Percentiles rank a stretch among this genome's conserved stretches.
Evolutionary conservation across 2,888 invertebrate species (phyloP).

Genomic region (Pedicia rivosa): DNA sequence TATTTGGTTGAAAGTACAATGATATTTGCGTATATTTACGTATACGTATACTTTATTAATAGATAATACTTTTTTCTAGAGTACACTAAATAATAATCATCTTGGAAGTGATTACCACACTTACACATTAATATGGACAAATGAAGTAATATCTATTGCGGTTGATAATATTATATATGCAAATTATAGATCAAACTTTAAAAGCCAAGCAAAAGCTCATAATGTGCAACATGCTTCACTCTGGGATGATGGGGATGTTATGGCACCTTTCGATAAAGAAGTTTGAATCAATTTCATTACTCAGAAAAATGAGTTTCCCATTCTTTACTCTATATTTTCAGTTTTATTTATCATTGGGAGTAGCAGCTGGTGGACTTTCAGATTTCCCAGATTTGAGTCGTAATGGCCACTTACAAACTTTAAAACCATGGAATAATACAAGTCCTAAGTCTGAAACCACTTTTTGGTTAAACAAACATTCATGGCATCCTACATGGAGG

Average conservation of each 20-base stretch:
- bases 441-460: constrained; percentile 45
- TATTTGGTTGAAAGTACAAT: constrained; percentile 22
- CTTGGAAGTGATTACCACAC: constrained; percentile 45
- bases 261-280: constrained; percentile 63
- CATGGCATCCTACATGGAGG: constrained; percentile 54
- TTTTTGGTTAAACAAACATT: constrained; percentile 47
- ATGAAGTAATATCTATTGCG: constrained; percentile 17
- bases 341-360: constrained; percentile 57
- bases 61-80: no score
- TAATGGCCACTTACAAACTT: constrained; percentile 12
- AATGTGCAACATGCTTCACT: constrained; percentile 27
- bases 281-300: constrained; percentile 27
- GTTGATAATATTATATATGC: constrained; percentile 42
- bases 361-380: constrained; percentile 59
- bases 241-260: constrained; percentile 39
- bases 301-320: constrained; percentile 1
- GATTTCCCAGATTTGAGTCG: constrained; percentile 44
- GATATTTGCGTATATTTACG: no score
- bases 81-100: constrained; percentile 26
- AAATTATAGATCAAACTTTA: constrained; percentile 18
- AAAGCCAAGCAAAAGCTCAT: constrained; percentile 21
- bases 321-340: constrained; percentile 18
- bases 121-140: constrained; percentile 51
- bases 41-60: no score
- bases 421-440: constrained; percentile 63